Evolutionary conservation across 2,113 vertebrate genomes (phyloP), one percentile per base, ranked within the genome.

Genomic region (Eidolon helvum): DNA sequence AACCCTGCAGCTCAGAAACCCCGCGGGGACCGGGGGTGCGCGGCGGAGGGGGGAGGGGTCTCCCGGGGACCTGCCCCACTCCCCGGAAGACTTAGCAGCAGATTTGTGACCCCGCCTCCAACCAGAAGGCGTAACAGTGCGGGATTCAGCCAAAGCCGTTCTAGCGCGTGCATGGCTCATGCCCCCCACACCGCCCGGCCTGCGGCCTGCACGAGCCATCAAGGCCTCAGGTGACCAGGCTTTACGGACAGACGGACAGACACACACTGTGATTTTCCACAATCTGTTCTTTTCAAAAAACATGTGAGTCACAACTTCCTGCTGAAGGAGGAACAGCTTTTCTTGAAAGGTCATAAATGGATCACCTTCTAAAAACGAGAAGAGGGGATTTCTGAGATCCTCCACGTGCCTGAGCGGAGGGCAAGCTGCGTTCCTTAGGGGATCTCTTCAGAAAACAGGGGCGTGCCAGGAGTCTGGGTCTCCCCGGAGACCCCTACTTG

Each of bases 151-250:
- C 15, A 61, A 43, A 24, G 4, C 33, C 22, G n/a, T 8, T 30
- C 38, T 35, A 72, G 2, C 4, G 9, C 30, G 21, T 4, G 9
- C 30, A 26, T 4, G 4, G 19, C 9, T 48, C 48, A 48, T 12
- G 12, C 45, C 45, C 45, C 45, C 45, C 48, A 48, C 48, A 0
- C 28, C n/a, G n/a, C n/a, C n/a, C n/a, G n/a, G n/a, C 2, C 12
- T n/a, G 35, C 26, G 63, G 2, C 26, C 26, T 9, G 19, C 2
- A 0, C 5, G 0, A 12, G 19, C 43, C 53, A 6, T 0, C 0
- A 24, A 21, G 28, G 7, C 4, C 7, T 9, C 2, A 10, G 55
- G 50, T 19, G 65, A 30, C 45, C 40, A 14, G 22, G 30, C 26
- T 61, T 33, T 15, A 4, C 5, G 33, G 40, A 77, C 40, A 68